Percentiles rank a stretch among this genome's conserved stretches.
phyloP scores from a whole-genome alignment of 2,888 invertebrate genomes.

The Urechis unicinctus region DNA sequence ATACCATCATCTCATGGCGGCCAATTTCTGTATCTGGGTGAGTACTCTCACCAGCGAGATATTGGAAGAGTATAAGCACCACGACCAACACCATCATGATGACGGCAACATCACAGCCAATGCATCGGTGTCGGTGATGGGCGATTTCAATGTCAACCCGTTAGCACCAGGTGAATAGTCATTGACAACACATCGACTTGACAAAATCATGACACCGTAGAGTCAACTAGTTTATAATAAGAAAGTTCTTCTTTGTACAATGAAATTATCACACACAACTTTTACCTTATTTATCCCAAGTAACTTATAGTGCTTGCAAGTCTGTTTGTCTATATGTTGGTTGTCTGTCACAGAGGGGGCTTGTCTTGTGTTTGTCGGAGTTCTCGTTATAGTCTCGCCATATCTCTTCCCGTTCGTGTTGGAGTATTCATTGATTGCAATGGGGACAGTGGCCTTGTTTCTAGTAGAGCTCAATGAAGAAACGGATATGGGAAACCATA shows the following conservation, averaged over 20 bases:
- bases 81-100: neutral
- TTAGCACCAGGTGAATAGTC: neutral
- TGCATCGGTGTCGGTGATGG: too few species aligned
- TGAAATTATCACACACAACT: too few species aligned
- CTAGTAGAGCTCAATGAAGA: neutral
- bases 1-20: conserved; percentile 97
- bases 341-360: neutral
- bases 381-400: conserved; percentile 39
- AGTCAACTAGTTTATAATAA: too few species aligned
- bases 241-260: too few species aligned
- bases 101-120: too few species aligned
- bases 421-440: conserved; percentile 92
- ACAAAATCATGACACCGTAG: too few species aligned
- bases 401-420: conserved; percentile 92
- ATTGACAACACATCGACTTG: neutral
- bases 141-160: neutral
- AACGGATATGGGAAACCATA: neutral
- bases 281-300: too few species aligned
- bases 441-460: conserved; percentile 71
- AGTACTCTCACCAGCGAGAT: conserved; percentile 54
- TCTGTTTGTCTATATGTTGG: too few species aligned
- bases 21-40: conserved; percentile 96
- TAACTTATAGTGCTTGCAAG: too few species aligned
- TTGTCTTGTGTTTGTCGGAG: neutral
- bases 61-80: conserved; percentile 7